phyloP scores from a whole-genome alignment of 1,140 invertebrate genomes.

The Scaptomyza montana region DNA sequence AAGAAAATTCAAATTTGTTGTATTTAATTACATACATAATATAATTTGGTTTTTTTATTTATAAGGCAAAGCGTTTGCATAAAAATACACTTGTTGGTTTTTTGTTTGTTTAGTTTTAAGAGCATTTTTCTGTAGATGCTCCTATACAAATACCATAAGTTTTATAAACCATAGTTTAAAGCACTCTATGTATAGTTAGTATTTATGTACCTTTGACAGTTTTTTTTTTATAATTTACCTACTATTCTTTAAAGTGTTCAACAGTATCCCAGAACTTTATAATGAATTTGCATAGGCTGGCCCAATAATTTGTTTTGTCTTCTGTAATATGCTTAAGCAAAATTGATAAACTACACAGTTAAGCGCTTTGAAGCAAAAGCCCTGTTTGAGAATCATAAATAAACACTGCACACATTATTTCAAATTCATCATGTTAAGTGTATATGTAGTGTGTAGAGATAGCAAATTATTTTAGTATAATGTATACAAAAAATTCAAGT shows the following conservation, averaged over 20 bases:
- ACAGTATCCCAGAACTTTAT: slow-evolving; percentile 25
- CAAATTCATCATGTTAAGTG: slow-evolving; percentile 37
- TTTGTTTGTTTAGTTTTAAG: slow-evolving; percentile 31
- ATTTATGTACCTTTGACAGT: slow-evolving; percentile 14
- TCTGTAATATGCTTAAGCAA: slow-evolving; percentile 40
- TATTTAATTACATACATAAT: slow-evolving; percentile 43
- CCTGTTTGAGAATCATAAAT: slow-evolving; percentile 44
- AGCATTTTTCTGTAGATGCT: slow-evolving; percentile 43
- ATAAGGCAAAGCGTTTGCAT: slow-evolving; percentile 83
- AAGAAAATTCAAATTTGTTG: slow-evolving; percentile 49
- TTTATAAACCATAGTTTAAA: slow-evolving; percentile 62
- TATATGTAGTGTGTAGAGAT: slow-evolving; percentile 34
- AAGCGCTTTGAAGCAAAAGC: slow-evolving; percentile 69
- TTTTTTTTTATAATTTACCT: slow-evolving; percentile 8
- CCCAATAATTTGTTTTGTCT: slow-evolving; percentile 21
- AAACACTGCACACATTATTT: slow-evolving; percentile 47
- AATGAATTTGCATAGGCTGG: slow-evolving; percentile 9
- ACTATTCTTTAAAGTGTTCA: not conserved
- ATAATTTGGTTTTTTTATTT: slow-evolving; percentile 32
- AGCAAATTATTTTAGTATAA: slow-evolving; percentile 41
- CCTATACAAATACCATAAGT: slow-evolving; percentile 48
- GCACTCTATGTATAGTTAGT: slow-evolving; percentile 38
- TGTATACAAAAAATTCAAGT: slow-evolving; percentile 58
- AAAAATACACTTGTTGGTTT: slow-evolving; percentile 74
- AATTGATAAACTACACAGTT: slow-evolving; percentile 52